Percentiles rank a stretch among this genome's conserved stretches.
Evolutionary conservation across 1,140 invertebrate genomes (phyloP).

Genomic region (Thrips palmi): DNA sequence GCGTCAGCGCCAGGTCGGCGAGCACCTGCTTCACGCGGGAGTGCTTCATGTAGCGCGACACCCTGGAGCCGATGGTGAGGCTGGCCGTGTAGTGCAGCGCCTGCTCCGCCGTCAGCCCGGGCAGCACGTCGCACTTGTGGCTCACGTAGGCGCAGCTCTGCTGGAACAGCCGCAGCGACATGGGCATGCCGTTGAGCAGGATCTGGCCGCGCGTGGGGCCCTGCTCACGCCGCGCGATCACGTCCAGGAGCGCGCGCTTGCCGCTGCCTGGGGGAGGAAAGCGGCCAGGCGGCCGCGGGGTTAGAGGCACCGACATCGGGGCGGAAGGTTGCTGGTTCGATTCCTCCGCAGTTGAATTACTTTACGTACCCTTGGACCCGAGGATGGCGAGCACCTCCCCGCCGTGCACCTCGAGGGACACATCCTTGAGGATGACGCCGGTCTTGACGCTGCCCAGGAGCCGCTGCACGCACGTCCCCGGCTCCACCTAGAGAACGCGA

Average conservation of each 20-base stretch:
- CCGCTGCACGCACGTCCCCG: conserved; percentile 52
- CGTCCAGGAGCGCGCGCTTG: conserved; percentile 74
- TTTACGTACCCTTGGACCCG: conserved; percentile 61
- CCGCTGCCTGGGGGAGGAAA: conserved; percentile 45
- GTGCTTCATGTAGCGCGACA: conserved; percentile 47
- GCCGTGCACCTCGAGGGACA: conserved; percentile 72
- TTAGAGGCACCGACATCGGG: too few relatives aligned
- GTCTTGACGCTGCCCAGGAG: conserved; percentile 60
- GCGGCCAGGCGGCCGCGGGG: background rate
- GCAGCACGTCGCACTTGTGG: conserved; percentile 60
- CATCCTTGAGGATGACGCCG: conserved; percentile 74
- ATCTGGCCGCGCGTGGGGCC: conserved; percentile 66
- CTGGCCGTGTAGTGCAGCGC: conserved; percentile 61
- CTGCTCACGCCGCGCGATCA: conserved; percentile 59
- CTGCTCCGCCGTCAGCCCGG: conserved; percentile 69
- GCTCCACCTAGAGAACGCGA: conserved; percentile 52
- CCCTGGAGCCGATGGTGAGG: conserved; percentile 36
- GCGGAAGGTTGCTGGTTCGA: too few relatives aligned
- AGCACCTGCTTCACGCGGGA: conserved; percentile 59
- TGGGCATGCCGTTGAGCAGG: conserved; percentile 60
- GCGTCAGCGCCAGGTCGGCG: conserved; percentile 72
- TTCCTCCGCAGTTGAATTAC: background rate
- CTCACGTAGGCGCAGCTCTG: conserved; percentile 71
- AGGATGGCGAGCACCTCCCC: conserved; percentile 82
- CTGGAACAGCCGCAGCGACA: conserved; percentile 64